phyloP scores from a whole-genome alignment of 2,888 invertebrate genomes.

The Tricholauxania praeusta region DNA sequence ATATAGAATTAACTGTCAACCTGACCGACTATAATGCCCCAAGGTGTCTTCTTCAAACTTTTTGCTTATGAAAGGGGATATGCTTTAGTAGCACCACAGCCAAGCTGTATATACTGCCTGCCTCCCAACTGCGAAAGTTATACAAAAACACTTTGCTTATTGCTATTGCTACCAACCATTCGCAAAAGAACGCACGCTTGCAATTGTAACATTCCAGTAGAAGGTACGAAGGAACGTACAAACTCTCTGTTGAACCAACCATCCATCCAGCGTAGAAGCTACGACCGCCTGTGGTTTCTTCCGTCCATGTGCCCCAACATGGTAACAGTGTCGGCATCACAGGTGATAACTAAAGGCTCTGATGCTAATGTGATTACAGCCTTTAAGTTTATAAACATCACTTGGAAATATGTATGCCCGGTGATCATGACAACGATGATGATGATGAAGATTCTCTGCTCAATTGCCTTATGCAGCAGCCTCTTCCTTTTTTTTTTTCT shows the following conservation, averaged over 20 bases:
- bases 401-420: slow-evolving; percentile 47
- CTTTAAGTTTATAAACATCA: slow-evolving; percentile 68
- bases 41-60: too few species aligned
- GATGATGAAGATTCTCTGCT: slow-evolving; percentile 21
- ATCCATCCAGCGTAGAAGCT: not conserved
- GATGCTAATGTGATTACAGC: slow-evolving; percentile 69
- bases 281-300: slow-evolving; percentile 34
- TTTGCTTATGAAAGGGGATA: too few species aligned
- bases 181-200: not conserved
- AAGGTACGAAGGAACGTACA: not conserved
- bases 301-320: slow-evolving; percentile 1
- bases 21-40: too few species aligned
- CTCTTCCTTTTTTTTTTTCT: not conserved
- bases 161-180: too few species aligned
- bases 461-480: not conserved
- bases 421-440: slow-evolving; percentile 20
- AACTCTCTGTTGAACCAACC: not conserved
- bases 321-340: slow-evolving; percentile 56
- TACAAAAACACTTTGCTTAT: too few species aligned
- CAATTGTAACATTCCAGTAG: not conserved
- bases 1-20: too few species aligned
- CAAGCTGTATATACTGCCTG: too few species aligned
- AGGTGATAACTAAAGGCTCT: slow-evolving; percentile 65
- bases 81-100: too few species aligned
- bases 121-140: too few species aligned